Conservation (phyloP, 1,140 invertebrate species). For the Geopemphigus sp. region DNA sequence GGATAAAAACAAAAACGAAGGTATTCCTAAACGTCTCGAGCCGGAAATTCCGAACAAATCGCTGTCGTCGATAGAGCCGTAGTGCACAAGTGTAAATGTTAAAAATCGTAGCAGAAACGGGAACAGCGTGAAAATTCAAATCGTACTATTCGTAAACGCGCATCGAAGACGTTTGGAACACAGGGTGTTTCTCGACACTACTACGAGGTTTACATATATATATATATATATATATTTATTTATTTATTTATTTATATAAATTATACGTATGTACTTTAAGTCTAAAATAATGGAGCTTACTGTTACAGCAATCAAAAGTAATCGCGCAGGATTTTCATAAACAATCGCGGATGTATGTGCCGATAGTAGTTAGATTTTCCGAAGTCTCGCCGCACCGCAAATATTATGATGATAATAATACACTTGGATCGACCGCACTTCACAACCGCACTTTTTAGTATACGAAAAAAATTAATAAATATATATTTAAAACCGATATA, state of each 20-base stretch:
- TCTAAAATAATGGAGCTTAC: slow-evolving; percentile 47
- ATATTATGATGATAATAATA: neutral
- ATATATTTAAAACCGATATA: too few species aligned
- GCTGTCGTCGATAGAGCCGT: too few species aligned
- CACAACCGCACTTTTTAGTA: slow-evolving; percentile 26
- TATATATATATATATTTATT: too few species aligned
- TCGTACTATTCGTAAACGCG: too few species aligned
- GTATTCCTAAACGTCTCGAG: slow-evolving; percentile 2
- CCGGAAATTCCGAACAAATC: slow-evolving; percentile 19
- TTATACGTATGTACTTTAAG: neutral
- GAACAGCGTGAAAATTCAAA: too few species aligned
- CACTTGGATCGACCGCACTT: slow-evolving; percentile 21
- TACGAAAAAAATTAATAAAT: neutral
- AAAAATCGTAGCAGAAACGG: too few species aligned
- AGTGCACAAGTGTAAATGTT: too few species aligned
- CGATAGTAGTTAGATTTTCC: neutral
- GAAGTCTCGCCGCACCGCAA: neutral
- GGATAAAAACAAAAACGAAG: too few species aligned
- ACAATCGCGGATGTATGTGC: slow-evolving; percentile 17
- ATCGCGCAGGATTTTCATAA: slow-evolving; percentile 7
- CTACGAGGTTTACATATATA: too few species aligned
- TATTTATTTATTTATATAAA: too few species aligned
- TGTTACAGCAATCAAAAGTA: slow-evolving; percentile 36
- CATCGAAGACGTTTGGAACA: slow-evolving; percentile 43
- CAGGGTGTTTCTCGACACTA: neutral